phyloP scores from a whole-genome alignment of 2,888 invertebrate genomes.

The Spodoptera picta region DNA sequence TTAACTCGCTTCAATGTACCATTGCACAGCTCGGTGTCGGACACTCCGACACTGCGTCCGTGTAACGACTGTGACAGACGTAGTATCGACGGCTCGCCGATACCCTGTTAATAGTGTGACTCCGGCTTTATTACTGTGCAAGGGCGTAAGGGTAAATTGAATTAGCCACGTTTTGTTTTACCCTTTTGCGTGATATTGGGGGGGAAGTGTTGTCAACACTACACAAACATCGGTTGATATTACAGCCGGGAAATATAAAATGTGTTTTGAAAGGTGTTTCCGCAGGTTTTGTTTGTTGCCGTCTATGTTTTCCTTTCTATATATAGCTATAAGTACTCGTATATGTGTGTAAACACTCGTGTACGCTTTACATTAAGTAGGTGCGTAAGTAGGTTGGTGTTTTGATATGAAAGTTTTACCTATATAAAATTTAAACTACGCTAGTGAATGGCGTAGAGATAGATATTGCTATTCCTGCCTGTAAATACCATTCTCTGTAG shows the following conservation, averaged over 20 bases:
- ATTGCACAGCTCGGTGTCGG: slow-evolving; percentile 12
- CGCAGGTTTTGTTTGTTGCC: slow-evolving; percentile 30
- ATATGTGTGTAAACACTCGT: no score
- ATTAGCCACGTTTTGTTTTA: slow-evolving; percentile 49
- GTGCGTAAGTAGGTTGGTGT: no score
- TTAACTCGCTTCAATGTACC: slow-evolving; percentile 16
- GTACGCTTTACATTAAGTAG: no score
- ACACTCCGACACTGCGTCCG: slow-evolving; percentile 11
- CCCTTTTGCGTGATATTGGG: slow-evolving; percentile 47
- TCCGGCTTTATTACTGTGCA: slow-evolving; percentile 47
- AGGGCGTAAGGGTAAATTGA: slow-evolving; percentile 37
- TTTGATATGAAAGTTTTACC: no score
- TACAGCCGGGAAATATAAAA: slow-evolving; percentile 18
- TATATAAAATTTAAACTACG: no score
- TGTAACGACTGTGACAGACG: slow-evolving; percentile 31
- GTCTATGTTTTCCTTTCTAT: no score
- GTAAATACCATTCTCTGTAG: no score
- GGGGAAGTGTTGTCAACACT: slow-evolving; percentile 50
- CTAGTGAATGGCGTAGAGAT: no score
- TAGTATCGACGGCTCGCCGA: slow-evolving; percentile 42
- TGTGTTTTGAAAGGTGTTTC: slow-evolving; percentile 17
- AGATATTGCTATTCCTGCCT: no score
- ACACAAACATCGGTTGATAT: slow-evolving; percentile 41
- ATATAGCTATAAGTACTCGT: no score
- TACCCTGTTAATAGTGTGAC: slow-evolving; percentile 51